phyloP scores from a whole-genome alignment of 2,797 vertebrate genomes.

The Aplochiton taeniatus region DNA sequence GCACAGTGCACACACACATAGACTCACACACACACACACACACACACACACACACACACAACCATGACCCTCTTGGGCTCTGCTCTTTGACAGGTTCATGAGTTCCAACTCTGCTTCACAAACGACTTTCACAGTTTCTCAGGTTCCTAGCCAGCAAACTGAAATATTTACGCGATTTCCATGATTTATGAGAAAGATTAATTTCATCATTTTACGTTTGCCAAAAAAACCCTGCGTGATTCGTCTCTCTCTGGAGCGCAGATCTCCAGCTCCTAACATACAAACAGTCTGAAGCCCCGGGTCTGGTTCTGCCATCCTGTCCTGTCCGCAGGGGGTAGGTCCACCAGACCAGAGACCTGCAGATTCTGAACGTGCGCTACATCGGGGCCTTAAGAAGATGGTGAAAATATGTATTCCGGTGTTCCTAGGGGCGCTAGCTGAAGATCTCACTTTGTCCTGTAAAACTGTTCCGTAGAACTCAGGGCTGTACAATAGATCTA shows the following conservation, averaged over 20 bases:
- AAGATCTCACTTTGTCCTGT: no score
- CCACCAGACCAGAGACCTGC: background rate
- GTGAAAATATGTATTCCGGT: no score
- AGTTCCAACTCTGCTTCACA: conserved; percentile 16
- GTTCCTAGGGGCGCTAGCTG: no score
- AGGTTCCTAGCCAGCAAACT: background rate
- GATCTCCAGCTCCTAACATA: background rate
- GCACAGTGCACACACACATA: no score
- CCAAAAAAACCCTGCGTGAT: background rate
- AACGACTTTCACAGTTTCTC: background rate
- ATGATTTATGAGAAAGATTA: background rate
- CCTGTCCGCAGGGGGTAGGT: background rate
- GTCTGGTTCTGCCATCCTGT: no score
- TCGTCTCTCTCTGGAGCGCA: background rate
- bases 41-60: conserved; percentile 15
- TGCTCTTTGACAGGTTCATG: conserved; percentile 3
- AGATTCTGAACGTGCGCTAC: no score
- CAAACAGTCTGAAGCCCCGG: background rate
- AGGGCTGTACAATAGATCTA: background rate
- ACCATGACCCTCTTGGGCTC: conserved; percentile 1
- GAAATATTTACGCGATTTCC: background rate
- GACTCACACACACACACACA: conserved; percentile 4
- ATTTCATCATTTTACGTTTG: background rate
- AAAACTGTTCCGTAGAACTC: conserved; percentile 12
- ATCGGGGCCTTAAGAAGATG: no score